phyloP scores from a whole-genome alignment of 2,888 invertebrate genomes.

The Chirona hameri region DNA sequence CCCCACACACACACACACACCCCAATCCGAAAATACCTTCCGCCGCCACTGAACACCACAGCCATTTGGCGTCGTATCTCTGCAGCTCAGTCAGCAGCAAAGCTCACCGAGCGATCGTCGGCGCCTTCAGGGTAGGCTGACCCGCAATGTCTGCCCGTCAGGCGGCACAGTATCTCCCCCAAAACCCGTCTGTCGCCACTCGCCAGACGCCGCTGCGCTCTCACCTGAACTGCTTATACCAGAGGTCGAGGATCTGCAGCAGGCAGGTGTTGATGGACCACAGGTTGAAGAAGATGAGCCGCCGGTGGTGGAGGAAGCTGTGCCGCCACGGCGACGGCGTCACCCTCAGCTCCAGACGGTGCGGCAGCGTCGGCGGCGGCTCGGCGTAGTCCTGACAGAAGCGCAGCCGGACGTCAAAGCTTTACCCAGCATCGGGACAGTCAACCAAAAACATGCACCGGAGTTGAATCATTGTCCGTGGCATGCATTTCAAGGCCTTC shows the following conservation, averaged over 20 bases:
- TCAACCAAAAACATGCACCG: too few species aligned
- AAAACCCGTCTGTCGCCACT: too few species aligned
- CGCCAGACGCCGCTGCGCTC: slow-evolving; percentile 36
- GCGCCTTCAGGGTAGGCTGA: neutral
- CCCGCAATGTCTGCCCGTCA: too few species aligned
- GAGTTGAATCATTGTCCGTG: too few species aligned
- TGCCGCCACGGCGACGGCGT: neutral
- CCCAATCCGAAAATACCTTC: too few species aligned
- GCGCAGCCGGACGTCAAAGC: neutral
- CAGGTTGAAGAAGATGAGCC: slow-evolving; percentile 52
- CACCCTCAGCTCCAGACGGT: slow-evolving; percentile 13
- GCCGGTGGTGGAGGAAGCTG: slow-evolving; percentile 30
- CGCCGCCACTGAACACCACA: too few species aligned
- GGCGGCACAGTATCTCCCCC: too few species aligned
- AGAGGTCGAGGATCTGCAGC: slow-evolving; percentile 70
- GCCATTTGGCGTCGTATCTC: too few species aligned
- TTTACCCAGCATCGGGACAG: too few species aligned
- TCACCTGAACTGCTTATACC: slow-evolving; percentile 73
- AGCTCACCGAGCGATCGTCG: neutral
- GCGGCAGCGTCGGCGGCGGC: slow-evolving; percentile 24
- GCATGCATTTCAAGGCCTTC: too few species aligned
- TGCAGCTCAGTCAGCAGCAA: too few species aligned
- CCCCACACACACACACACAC: too few species aligned
- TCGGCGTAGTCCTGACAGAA: slow-evolving; percentile 22
- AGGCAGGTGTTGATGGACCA: slow-evolving; percentile 78